A percentile compares a stretch with the other conserved stretches of the same genome.
phyloP scores from a whole-genome alignment of 2,113 vertebrate species.

The Polyodon spathula region DNA sequence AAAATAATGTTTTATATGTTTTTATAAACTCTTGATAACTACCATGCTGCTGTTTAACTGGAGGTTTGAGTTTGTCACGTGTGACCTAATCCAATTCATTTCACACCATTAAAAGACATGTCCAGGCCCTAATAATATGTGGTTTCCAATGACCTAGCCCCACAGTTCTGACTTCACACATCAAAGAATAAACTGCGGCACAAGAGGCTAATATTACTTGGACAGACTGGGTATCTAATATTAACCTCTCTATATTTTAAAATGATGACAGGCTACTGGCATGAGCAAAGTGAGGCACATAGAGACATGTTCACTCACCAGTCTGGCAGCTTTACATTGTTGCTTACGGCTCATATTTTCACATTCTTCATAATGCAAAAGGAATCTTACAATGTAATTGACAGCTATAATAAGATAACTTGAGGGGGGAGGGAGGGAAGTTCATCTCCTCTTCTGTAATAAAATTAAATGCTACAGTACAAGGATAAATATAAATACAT shows the following conservation, averaged over 20 bases:
- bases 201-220: not conserved
- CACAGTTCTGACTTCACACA: not conserved
- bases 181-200: constrained; percentile 3
- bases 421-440: no score
- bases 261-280: not conserved
- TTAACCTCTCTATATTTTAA: not conserved
- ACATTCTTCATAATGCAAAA: not conserved
- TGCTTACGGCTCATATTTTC: not conserved
- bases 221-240: not conserved
- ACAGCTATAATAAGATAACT: not conserved
- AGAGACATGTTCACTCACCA: not conserved
- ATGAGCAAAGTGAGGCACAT: constrained; percentile 4
- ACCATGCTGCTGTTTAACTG: no score
- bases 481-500: no score
- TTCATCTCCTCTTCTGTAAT: no score
- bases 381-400: not conserved
- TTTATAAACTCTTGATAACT: no score
- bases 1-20: no score
- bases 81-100: no score
- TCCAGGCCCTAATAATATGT: not conserved
- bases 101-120: not conserved
- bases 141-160: not conserved
- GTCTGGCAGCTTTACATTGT: not conserved
- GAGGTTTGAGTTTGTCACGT: no score
- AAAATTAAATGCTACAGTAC: no score